phyloP scores from a whole-genome alignment of 2,888 invertebrate genomes.

The Diplazon laetatorius region DNA sequence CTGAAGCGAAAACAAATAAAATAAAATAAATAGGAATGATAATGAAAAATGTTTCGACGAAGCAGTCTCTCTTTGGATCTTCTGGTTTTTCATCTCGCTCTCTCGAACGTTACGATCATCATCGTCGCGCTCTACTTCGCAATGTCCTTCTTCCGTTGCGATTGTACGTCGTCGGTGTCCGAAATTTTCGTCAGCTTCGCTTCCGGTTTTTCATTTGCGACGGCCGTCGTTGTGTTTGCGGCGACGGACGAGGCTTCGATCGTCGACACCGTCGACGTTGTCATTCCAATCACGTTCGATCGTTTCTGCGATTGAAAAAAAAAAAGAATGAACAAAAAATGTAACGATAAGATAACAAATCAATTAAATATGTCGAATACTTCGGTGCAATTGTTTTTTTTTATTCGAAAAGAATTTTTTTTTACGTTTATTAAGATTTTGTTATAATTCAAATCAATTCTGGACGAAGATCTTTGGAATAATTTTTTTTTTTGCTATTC shows the following conservation, averaged over 20 bases:
- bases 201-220: slow-evolving; percentile 45
- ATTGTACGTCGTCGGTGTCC: slow-evolving; percentile 20
- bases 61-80: slow-evolving; percentile 1
- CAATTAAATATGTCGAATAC: slow-evolving; percentile 1
- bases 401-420: no score
- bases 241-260: slow-evolving; percentile 27
- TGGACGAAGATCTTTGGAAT: no score
- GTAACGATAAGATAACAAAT: not conserved
- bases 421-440: no score
- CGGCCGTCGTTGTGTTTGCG: slow-evolving; percentile 41
- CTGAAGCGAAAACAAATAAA: no score
- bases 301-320: slow-evolving; percentile 53
- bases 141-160: slow-evolving; percentile 42
- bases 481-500: no score
- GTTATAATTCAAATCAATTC: no score
- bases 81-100: slow-evolving; percentile 2
- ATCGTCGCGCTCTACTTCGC: slow-evolving; percentile 44
- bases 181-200: slow-evolving; percentile 39
- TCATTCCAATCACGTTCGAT: slow-evolving; percentile 48
- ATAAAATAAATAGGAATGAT: no score
- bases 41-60: no score
- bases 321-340: slow-evolving; percentile 13
- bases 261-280: slow-evolving; percentile 33
- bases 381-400: no score
- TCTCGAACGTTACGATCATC: slow-evolving; percentile 5